Evolutionary conservation across 2,113 vertebrate species (phyloP).

Genomic region (Cephalopterus ornatus): DNA sequence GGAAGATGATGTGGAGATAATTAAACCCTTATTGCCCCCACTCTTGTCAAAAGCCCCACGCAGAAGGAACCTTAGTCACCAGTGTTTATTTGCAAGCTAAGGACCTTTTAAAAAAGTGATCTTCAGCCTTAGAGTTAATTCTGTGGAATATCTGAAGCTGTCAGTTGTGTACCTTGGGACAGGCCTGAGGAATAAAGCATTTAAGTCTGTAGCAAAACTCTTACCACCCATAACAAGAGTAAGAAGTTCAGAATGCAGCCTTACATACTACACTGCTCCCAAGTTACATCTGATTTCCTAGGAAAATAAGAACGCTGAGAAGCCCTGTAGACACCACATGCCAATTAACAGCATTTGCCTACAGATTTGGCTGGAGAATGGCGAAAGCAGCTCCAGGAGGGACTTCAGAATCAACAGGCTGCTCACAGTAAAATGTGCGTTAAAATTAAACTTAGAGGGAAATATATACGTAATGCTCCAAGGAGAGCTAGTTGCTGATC

Average conservation of each 20-base stretch:
- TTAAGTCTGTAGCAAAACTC: neutral
- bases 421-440: neutral
- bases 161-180: neutral
- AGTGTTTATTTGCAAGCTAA: neutral
- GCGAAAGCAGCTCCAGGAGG: neutral
- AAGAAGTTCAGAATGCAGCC: neutral
- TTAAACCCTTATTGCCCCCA: neutral
- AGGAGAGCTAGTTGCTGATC: neutral
- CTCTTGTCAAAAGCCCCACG: neutral
- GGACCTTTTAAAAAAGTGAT: neutral
- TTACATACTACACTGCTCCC: neutral
- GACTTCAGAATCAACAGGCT: neutral
- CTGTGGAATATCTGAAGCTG: neutral
- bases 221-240: neutral
- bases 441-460: neutral
- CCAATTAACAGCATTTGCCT: neutral
- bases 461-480: neutral
- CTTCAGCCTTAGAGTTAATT: neutral
- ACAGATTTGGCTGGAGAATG: neutral
- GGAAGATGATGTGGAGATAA: neutral
- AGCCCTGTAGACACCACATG: neutral
- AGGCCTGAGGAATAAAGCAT: neutral
- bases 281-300: neutral
- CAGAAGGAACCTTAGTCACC: neutral
- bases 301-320: neutral